These are phyloP conservation scores for Istiophorus platypterus DNA, from an alignment of 2,113 vertebrate species.

Conservation along the genomic window DNA sequence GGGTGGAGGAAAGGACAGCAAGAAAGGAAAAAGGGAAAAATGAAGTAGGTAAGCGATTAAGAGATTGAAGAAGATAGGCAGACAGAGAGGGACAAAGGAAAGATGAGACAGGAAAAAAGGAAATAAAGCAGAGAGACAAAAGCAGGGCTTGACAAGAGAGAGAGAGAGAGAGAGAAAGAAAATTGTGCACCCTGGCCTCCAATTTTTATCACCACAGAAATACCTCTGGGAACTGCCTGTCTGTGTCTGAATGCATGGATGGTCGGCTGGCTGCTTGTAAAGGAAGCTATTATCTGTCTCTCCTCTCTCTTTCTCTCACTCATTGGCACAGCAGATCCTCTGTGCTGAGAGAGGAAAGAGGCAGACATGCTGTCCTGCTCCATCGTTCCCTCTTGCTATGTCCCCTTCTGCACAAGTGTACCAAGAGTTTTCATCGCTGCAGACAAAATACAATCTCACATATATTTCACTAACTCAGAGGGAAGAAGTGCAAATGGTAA, in stretches of 20 bases:
- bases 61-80: slow-evolving; percentile 2
- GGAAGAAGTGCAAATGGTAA: slow-evolving; percentile 8
- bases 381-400: slow-evolving; percentile 22
- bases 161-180: slow-evolving; percentile 27
- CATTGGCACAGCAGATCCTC: slow-evolving; percentile 29
- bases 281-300: slow-evolving; percentile 44
- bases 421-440: slow-evolving; percentile 1
- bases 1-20: slow-evolving; percentile 12
- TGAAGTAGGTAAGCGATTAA: not conserved
- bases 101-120: not conserved
- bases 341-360: slow-evolving; percentile 53
- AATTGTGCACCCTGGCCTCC: slow-evolving; percentile 33
- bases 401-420: not conserved
- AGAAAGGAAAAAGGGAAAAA: not conserved
- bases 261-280: slow-evolving; percentile 46
- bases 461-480: not conserved
- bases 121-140: slow-evolving; percentile 11
- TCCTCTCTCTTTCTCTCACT: slow-evolving; percentile 22
- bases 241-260: slow-evolving; percentile 50
- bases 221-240: slow-evolving; percentile 61
- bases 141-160: slow-evolving; percentile 11
- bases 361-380: slow-evolving; percentile 42
- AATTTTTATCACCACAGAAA: slow-evolving; percentile 54
- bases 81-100: not conserved
- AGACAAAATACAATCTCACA: not conserved